phyloP scores from a whole-genome alignment of 2,113 vertebrate genomes.

The Oreotrochilus melanogaster region DNA sequence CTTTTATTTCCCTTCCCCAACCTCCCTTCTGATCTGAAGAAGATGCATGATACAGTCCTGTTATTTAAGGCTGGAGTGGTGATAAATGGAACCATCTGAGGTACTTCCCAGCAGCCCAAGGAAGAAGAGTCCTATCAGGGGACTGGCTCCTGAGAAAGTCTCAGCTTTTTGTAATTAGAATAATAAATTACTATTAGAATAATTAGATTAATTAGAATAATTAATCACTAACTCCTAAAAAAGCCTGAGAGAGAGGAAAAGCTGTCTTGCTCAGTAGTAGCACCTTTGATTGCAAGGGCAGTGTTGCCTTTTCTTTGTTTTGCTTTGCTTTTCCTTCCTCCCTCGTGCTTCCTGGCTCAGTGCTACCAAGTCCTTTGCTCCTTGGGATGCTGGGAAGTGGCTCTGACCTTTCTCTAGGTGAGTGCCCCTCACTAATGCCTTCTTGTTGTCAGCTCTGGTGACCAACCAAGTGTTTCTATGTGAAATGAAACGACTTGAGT shows the following conservation, averaged over 20 bases:
- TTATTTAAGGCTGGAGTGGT: background rate
- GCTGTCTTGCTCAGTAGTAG: fast-evolving
- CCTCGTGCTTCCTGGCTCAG: background rate
- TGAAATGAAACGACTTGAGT: background rate
- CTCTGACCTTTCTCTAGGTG: background rate
- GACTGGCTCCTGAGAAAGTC: background rate
- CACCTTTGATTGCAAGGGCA: fast-evolving
- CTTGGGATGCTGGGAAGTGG: background rate
- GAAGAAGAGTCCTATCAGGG: background rate
- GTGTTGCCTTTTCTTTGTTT: background rate
- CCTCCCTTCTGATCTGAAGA: too few relatives aligned
- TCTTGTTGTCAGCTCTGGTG: background rate
- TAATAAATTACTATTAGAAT: background rate
- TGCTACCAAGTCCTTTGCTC: background rate
- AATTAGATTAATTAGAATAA: background rate
- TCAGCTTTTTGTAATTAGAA: background rate
- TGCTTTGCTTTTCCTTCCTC: background rate
- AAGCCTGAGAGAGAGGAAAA: background rate
- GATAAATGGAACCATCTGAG: background rate
- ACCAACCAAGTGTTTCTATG: too few relatives aligned
- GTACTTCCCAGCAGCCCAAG: background rate
- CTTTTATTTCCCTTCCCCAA: background rate
- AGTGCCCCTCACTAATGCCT: background rate
- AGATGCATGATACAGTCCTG: background rate
- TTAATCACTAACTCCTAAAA: background rate